phyloP scores from a whole-genome alignment of 2,888 invertebrate species.

The Tiphia femorata region DNA sequence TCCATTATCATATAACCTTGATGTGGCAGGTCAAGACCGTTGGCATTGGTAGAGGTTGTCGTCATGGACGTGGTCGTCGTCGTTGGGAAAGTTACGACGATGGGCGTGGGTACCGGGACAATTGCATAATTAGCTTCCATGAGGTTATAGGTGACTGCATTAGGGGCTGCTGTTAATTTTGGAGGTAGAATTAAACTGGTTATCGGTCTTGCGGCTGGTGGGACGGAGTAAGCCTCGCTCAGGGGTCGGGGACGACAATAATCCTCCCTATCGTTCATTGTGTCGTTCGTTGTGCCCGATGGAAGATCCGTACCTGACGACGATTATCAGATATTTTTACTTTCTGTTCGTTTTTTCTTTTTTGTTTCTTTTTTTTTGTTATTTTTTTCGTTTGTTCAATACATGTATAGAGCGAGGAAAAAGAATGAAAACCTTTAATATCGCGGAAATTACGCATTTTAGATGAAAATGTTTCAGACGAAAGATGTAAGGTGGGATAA shows the following conservation, averaged over 20 bases:
- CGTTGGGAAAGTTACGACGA: constrained; percentile 29
- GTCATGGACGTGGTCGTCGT: too few species aligned
- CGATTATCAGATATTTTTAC: too few species aligned
- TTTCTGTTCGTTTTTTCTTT: too few species aligned
- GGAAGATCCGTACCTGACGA: too few species aligned
- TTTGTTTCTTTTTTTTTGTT: too few species aligned
- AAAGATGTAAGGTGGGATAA: too few species aligned
- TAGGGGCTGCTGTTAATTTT: constrained; percentile 44
- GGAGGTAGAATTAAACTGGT: constrained; percentile 45
- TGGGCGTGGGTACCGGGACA: constrained; percentile 57
- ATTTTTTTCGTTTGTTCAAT: too few species aligned
- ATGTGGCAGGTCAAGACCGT: constrained; percentile 57
- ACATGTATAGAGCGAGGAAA: too few species aligned
- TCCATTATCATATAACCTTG: constrained; percentile 70
- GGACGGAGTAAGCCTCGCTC: constrained; percentile 70
- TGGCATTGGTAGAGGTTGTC: constrained; percentile 26
- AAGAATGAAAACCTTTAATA: too few species aligned
- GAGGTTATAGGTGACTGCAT: constrained; percentile 31
- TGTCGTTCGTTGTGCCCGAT: constrained; percentile 36
- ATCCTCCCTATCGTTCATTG: constrained; percentile 59
- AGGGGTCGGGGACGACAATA: constrained; percentile 69
- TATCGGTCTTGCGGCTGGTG: constrained; percentile 69
- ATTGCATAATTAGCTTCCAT: constrained; percentile 57
- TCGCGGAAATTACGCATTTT: too few species aligned
- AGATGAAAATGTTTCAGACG: too few species aligned